phyloP scores from a whole-genome alignment of 2,113 vertebrate genomes.

The Columba livia region DNA sequence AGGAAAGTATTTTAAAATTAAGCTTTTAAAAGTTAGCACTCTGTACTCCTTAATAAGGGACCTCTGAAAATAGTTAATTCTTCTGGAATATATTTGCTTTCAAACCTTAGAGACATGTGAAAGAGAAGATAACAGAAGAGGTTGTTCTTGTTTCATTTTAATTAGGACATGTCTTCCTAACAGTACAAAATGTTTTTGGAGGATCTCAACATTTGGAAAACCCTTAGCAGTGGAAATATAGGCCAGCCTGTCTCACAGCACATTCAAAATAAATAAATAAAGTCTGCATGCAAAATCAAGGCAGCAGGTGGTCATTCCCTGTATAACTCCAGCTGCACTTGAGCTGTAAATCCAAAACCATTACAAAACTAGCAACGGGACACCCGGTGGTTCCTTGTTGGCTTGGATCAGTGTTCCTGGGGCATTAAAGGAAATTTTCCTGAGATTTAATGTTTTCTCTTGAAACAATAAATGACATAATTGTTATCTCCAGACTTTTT shows the following conservation, averaged over 20 bases:
- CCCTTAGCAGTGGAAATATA: constrained; percentile 17
- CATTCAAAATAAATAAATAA: constrained; percentile 49
- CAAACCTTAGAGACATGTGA: neutral
- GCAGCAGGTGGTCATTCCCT: constrained; percentile 62
- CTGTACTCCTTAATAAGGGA: neutral
- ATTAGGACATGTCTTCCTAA: neutral
- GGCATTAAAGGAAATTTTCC: constrained; percentile 42
- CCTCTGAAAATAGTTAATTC: neutral
- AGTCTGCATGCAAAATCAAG: constrained; percentile 59
- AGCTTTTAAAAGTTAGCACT: neutral
- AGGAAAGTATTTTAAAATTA: neutral
- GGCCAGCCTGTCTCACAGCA: constrained; percentile 29
- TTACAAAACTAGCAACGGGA: constrained; percentile 31
- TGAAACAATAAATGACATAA: constrained; percentile 54
- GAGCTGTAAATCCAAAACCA: constrained; percentile 57
- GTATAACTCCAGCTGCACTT: constrained; percentile 51
- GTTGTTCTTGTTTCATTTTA: neutral
- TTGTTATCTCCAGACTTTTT: constrained; percentile 43
- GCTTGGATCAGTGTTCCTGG: constrained; percentile 9
- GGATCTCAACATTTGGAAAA: constrained; percentile 26
- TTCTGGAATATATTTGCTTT: neutral
- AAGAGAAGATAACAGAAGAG: neutral
- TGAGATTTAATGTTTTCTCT: constrained; percentile 43
- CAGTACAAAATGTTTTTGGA: constrained; percentile 37
- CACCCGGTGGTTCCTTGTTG: constrained; percentile 21